A percentile compares a stretch with the other conserved stretches of the same genome.
phyloP scores from a whole-genome alignment of 2,797 vertebrate species.

The Bryconaethiops microstoma region DNA sequence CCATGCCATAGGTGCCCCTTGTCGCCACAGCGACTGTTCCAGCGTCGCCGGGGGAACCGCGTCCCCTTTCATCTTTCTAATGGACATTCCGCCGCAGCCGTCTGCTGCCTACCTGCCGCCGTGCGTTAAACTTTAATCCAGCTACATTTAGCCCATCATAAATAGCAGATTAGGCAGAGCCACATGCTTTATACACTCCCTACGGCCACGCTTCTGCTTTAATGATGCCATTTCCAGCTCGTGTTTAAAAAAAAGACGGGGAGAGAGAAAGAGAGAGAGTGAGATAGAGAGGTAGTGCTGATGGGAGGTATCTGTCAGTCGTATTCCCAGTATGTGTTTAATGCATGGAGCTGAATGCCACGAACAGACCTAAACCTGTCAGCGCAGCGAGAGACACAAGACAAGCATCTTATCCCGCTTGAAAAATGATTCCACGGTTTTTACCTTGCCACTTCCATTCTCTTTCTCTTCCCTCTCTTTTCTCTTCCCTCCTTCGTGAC shows the following conservation, averaged over 20 bases:
- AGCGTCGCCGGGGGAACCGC: constrained; percentile 76
- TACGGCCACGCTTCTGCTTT: constrained; percentile 96
- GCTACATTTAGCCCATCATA: constrained; percentile 99
- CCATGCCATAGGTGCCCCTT: constrained; percentile 74
- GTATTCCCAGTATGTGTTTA: constrained; percentile 93
- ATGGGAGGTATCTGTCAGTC: constrained; percentile 93
- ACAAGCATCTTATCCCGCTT: constrained; percentile 6
- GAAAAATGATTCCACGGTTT: background rate
- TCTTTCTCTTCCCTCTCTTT: background rate
- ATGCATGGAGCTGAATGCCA: constrained; percentile 86
- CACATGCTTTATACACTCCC: constrained; percentile 91
- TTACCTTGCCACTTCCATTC: background rate
- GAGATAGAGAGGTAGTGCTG: constrained; percentile 72
- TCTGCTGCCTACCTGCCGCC: constrained; percentile 94
- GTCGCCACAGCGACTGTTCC: constrained; percentile 69
- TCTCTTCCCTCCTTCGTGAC: constrained; percentile 3
- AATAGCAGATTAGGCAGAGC: constrained; percentile 97
- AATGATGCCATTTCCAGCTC: constrained; percentile 99
- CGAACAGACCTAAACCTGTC: constrained; percentile 70
- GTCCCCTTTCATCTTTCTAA: constrained; percentile 92
- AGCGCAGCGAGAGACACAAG: constrained; percentile 19
- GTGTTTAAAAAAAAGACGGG: constrained; percentile 77
- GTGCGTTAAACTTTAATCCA: constrained; percentile 99
- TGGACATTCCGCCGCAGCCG: constrained; percentile 89
- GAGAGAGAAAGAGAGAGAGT: constrained; percentile 62